Conservation (phyloP, 2,888 invertebrate species). For the Apamea anceps region DNA sequence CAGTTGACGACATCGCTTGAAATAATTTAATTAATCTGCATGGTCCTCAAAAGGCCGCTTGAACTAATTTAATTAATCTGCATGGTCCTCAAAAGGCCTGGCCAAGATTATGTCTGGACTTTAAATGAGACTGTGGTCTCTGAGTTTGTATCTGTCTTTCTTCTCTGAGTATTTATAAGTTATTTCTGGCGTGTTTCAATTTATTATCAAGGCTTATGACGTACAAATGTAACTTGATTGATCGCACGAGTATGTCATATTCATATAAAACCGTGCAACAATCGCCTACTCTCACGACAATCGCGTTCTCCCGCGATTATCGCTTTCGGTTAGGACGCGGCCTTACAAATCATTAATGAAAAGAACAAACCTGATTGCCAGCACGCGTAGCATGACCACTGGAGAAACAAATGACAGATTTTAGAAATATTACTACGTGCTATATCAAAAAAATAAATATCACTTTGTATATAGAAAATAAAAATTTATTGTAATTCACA, state of each 20-base stretch:
- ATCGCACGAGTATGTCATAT: background rate
- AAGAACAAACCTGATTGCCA: background rate
- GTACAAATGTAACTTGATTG: background rate
- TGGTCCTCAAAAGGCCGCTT: no score
- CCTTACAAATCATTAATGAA: background rate
- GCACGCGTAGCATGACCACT: background rate
- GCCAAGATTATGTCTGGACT: background rate
- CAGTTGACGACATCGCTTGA: background rate
- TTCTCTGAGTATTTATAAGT: background rate
- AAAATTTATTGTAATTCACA: no score
- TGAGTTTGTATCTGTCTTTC: background rate
- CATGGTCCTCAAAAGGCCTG: no score
- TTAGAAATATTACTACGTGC: background rate
- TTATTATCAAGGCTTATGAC: background rate
- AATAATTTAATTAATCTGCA: background rate
- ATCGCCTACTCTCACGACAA: background rate
- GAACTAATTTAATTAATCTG: no score
- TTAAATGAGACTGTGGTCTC: background rate
- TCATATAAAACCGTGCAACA: background rate
- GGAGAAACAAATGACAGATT: background rate
- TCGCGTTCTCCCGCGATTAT: background rate
- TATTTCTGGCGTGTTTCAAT: no score
- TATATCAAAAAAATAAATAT: background rate
- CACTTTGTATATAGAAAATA: no score
- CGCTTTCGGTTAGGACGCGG: background rate